phyloP scores from a whole-genome alignment of 1,140 invertebrate genomes.

The Paracyclopina nana region DNA sequence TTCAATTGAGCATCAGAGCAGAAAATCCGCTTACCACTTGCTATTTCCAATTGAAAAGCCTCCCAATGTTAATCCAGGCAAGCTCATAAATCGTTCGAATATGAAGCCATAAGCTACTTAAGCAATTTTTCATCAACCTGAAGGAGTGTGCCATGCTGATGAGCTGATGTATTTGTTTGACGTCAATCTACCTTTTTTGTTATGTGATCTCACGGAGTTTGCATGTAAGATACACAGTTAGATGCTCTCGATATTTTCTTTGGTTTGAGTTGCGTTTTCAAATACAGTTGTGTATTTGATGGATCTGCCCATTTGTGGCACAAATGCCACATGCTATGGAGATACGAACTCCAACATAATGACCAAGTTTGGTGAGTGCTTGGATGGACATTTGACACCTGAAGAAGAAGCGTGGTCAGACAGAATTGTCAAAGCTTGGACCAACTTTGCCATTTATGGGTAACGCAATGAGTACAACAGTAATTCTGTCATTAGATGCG shows the following conservation, averaged over 20 bases:
- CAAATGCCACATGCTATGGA: no score
- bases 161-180: slow-evolving; percentile 8
- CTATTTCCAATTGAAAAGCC: not conserved
- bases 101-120: not conserved
- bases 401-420: slow-evolving; percentile 13
- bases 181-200: slow-evolving; percentile 3
- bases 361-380: not conserved
- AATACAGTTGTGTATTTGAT: no score
- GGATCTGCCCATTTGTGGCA: no score
- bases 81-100: not conserved
- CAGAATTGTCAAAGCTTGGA: slow-evolving; percentile 15
- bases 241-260: no score
- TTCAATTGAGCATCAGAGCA: not conserved
- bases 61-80: not conserved
- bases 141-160: slow-evolving; percentile 9
- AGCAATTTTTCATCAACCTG: not conserved
- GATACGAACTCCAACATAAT: no score
- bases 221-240: no score
- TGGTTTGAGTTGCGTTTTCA: no score
- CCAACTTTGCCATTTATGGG: slow-evolving; percentile 17
- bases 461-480: not conserved
- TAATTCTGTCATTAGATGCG: not conserved
- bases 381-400: not conserved
- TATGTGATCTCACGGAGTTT: not conserved
- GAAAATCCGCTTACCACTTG: slow-evolving; percentile 1